Percentiles rank a stretch among this genome's conserved stretches.
Conservation (phyloP, 2,797 vertebrate genomes). For the Hypotaenidia philippensis region DNA sequence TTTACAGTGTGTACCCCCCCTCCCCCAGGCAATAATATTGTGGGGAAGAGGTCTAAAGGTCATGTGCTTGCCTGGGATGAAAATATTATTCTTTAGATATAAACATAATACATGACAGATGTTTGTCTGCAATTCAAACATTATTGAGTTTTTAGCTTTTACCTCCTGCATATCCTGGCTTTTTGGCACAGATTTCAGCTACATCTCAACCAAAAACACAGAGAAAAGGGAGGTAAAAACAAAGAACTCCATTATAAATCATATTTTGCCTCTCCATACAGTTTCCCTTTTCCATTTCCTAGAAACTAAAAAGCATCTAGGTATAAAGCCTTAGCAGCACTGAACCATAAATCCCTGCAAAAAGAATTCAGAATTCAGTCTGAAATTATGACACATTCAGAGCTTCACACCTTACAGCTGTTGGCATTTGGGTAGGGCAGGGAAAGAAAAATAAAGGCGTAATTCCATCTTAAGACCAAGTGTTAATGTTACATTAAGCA, state of each 20-base stretch:
- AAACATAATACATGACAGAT: background rate
- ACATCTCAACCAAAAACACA: background rate
- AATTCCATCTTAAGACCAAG: background rate
- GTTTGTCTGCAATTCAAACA: background rate
- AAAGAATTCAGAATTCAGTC: background rate
- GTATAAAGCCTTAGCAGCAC: background rate
- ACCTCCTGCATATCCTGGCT: background rate
- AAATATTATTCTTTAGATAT: background rate
- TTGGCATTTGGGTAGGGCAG: background rate
- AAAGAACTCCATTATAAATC: background rate
- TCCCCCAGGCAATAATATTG: background rate
- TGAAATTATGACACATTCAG: background rate
- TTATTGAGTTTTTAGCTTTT: background rate
- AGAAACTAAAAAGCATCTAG: background rate
- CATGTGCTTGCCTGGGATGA: background rate
- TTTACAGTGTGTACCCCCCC: background rate
- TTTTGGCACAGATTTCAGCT: constrained; percentile 14
- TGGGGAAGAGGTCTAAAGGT: background rate
- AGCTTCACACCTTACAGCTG: background rate
- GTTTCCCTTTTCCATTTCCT: background rate
- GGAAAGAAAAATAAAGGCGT: background rate
- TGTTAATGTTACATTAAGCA: background rate
- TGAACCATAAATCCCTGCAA: background rate
- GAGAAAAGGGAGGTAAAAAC: background rate
- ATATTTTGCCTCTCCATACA: background rate